A percentile compares a stretch with the other conserved stretches of the same genome.
These are phyloP conservation scores for Microctonus hyperodae DNA, from an alignment of 2,888 invertebrate species.

Conservation along the genomic window DNA sequence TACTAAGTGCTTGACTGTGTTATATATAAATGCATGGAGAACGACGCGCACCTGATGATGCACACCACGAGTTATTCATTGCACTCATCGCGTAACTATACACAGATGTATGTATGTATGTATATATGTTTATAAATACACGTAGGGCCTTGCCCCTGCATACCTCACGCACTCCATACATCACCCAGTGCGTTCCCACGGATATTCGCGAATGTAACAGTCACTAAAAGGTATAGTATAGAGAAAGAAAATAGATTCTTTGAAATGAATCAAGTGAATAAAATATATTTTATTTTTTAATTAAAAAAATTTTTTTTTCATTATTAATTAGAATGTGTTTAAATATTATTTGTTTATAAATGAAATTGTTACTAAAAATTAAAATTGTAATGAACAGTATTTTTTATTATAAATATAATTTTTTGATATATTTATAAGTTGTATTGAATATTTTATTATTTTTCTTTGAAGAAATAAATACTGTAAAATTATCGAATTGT, in stretches of 20 bases:
- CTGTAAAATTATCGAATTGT: no score
- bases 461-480: no score
- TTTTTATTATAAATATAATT: no score
- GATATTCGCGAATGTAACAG: slow-evolving; percentile 46
- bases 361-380: no score
- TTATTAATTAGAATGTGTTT: no score
- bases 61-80: slow-evolving; percentile 15
- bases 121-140: slow-evolving; percentile 9
- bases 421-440: no score
- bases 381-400: no score
- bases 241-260: neutral
- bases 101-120: no score
- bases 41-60: slow-evolving; percentile 41
- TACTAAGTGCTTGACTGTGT: slow-evolving; percentile 53
- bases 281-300: no score
- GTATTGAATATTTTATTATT: no score
- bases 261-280: neutral
- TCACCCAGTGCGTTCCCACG: slow-evolving; percentile 50
- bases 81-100: slow-evolving; percentile 19
- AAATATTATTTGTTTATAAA: no score
- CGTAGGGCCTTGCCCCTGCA: slow-evolving; percentile 31
- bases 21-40: slow-evolving; percentile 34
- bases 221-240: slow-evolving; percentile 11
- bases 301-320: no score
- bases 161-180: slow-evolving; percentile 14